Percentiles rank a stretch among this genome's conserved stretches.
Conservation (phyloP, 37 sponge, comb jelly and placozoan species). For the Haliclona indistincta region DNA sequence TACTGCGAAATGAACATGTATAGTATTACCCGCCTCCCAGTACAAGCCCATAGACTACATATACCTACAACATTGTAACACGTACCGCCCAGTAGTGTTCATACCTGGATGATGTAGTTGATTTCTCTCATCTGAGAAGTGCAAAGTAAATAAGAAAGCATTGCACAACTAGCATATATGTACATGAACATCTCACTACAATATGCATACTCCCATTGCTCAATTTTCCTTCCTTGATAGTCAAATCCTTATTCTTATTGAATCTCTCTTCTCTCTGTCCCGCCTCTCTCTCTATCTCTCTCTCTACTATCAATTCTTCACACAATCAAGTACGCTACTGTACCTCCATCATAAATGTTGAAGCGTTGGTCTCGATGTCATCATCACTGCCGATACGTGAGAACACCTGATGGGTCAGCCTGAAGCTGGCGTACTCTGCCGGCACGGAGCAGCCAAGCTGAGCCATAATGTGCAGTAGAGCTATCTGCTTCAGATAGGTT, state of each 20-base stretch:
- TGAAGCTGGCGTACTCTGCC: constrained; percentile 92
- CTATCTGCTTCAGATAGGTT: constrained; percentile 83
- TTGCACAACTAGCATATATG: too few relatives aligned
- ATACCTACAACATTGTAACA: too few relatives aligned
- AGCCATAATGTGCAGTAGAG: constrained; percentile 88
- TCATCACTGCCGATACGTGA: constrained; percentile 94
- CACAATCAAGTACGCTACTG: too few relatives aligned
- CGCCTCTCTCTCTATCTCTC: too few relatives aligned
- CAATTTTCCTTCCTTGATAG: not conserved
- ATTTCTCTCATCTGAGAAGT: constrained; percentile 96
- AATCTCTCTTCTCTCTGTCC: too few relatives aligned
- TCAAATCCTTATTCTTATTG: too few relatives aligned
- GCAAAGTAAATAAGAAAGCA: too few relatives aligned
- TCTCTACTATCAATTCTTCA: too few relatives aligned
- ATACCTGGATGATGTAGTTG: constrained; percentile 85
- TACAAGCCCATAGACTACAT: too few relatives aligned
- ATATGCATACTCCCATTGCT: not conserved
- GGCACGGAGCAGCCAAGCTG: constrained; percentile 96
- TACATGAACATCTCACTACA: not conserved
- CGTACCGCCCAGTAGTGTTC: not conserved
- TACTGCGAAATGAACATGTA: too few relatives aligned
- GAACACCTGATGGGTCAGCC: constrained; percentile 88
- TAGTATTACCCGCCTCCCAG: too few relatives aligned
- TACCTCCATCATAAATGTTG: constrained; percentile 97
- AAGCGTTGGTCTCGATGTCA: constrained; percentile 96